Conservation (phyloP, 2,888 invertebrate genomes). For the Eilema caniola region DNA sequence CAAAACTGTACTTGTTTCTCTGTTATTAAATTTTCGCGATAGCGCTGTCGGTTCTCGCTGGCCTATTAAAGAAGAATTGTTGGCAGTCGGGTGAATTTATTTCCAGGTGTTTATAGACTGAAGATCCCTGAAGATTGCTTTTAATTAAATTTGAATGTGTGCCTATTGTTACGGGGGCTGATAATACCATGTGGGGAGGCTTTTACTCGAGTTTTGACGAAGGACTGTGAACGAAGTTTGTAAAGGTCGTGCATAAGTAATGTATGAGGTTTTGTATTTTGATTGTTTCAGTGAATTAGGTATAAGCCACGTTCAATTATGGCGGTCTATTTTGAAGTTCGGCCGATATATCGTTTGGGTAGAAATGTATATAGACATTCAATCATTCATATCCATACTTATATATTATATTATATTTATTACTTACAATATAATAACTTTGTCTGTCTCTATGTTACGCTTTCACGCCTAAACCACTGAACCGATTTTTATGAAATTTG, state of each 20-base stretch:
- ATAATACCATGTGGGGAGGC: constrained; percentile 24
- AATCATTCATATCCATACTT: too few relatives aligned
- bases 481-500: too few relatives aligned
- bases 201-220: constrained; percentile 43
- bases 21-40: constrained; percentile 77
- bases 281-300: constrained; percentile 12
- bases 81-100: constrained; percentile 68
- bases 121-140: constrained; percentile 62
- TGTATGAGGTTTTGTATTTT: constrained; percentile 20
- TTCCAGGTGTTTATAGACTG: constrained; percentile 60
- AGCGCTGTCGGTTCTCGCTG: constrained; percentile 62
- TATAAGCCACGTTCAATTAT: constrained; percentile 9
- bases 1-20: constrained; percentile 58
- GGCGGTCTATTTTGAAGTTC: background rate
- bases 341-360: too few relatives aligned
- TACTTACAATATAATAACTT: too few relatives aligned
- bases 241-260: constrained; percentile 31
- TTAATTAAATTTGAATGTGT: constrained; percentile 69
- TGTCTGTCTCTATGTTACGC: too few relatives aligned
- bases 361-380: too few relatives aligned
- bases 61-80: constrained; percentile 75
- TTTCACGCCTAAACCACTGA: too few relatives aligned
- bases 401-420: too few relatives aligned
- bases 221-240: constrained; percentile 16
- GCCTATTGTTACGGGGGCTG: constrained; percentile 41